Conservation (phyloP, 2,888 invertebrate species). For the Steinernema carpocapsae region DNA sequence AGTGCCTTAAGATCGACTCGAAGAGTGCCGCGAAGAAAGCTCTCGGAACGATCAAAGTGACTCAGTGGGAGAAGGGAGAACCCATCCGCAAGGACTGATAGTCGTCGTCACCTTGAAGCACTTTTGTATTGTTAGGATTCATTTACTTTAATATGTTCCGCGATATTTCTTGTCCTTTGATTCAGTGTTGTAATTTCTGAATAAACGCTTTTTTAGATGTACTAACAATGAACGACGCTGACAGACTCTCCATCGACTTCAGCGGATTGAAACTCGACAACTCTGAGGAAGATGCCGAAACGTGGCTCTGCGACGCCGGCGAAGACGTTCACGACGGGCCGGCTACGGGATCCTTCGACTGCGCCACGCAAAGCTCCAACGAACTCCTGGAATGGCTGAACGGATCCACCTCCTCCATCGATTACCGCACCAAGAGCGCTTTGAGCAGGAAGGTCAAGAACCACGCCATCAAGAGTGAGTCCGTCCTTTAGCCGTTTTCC, state of each 20-base stretch:
- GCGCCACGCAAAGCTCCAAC: constrained; percentile 18
- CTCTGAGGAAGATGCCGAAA: constrained; percentile 8
- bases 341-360: not conserved
- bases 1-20: constrained; percentile 77
- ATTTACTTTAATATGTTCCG: constrained; percentile 5
- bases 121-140: not conserved
- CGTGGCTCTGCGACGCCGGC: constrained; percentile 19
- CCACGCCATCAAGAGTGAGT: constrained; percentile 29
- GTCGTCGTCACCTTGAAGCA: not conserved
- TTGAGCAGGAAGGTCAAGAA: constrained; percentile 8
- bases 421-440: constrained; percentile 21
- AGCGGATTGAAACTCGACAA: not conserved
- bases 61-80: constrained; percentile 29
- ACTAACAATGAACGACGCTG: constrained; percentile 15
- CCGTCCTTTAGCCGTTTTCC: not conserved
- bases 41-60: not conserved
- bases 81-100: constrained; percentile 19
- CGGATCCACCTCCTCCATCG: constrained; percentile 4
- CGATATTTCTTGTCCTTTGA: not conserved
- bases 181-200: not conserved
- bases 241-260: constrained; percentile 21
- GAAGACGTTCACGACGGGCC: not conserved
- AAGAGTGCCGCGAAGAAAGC: constrained; percentile 35
- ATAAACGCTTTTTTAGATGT: constrained; percentile 29
- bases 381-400: constrained; percentile 27